A percentile compares a stretch with the other conserved stretches of the same genome.
phyloP scores from a whole-genome alignment of 1,140 invertebrate species.

The Leptopilina clavipes region DNA sequence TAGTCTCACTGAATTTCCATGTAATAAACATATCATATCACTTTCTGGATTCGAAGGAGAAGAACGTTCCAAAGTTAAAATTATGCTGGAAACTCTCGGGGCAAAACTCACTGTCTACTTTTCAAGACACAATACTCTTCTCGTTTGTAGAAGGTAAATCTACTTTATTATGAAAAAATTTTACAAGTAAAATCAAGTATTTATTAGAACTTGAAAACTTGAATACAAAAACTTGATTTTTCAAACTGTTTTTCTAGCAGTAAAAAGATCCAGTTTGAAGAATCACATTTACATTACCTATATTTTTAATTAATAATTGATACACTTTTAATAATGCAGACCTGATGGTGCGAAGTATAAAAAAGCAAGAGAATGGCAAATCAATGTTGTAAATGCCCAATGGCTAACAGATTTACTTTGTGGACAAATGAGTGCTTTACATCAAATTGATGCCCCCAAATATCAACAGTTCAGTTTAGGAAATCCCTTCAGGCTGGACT shows the following conservation, averaged over 20 bases:
- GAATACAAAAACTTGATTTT: too few species aligned
- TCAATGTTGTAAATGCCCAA: slow-evolving; percentile 91
- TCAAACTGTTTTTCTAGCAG: too few species aligned
- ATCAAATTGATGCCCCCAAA: slow-evolving; percentile 87
- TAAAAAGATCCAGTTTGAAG: too few species aligned
- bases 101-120: slow-evolving; percentile 86
- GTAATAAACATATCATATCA: slow-evolving; percentile 83
- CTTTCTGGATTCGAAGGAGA: slow-evolving; percentile 91
- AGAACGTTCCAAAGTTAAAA: slow-evolving; percentile 85
- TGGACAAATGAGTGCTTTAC: slow-evolving; percentile 88
- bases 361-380: slow-evolving; percentile 92
- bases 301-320: slow-evolving; percentile 23
- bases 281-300: too few species aligned
- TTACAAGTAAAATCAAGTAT: too few species aligned
- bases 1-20: slow-evolving; percentile 78
- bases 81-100: slow-evolving; percentile 90
- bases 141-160: slow-evolving; percentile 78
- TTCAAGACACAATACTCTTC: slow-evolving; percentile 83
- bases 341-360: slow-evolving; percentile 90
- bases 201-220: not conserved
- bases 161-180: too few species aligned
- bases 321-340: slow-evolving; percentile 72
- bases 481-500: slow-evolving; percentile 90
- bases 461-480: slow-evolving; percentile 90
- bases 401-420: slow-evolving; percentile 96